Evolutionary conservation across 2,113 vertebrate species (phyloP).

Genomic region (Haemorhous mexicanus): DNA sequence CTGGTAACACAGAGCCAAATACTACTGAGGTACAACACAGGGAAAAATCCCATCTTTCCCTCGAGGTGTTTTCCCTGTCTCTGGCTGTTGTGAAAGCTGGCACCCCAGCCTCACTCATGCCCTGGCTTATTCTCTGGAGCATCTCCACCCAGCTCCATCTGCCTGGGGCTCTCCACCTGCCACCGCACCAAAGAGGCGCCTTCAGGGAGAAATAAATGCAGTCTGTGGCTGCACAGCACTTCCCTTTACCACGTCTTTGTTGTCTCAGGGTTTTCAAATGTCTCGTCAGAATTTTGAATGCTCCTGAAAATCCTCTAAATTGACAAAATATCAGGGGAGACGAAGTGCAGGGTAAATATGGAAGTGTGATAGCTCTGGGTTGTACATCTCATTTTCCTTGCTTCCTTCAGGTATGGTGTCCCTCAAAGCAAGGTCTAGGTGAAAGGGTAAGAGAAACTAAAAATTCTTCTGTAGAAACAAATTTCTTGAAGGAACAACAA

Average conservation of each 20-base stretch:
- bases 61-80: background rate
- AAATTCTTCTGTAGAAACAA: background rate
- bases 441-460: background rate
- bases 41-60: background rate
- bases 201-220: background rate
- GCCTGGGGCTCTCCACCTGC: background rate
- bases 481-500: background rate
- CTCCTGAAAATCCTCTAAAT: background rate
- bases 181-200: background rate
- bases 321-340: background rate
- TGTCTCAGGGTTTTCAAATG: background rate
- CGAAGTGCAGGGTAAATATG: background rate
- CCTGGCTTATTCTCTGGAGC: background rate
- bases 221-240: background rate
- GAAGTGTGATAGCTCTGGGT: background rate
- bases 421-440: background rate
- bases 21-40: background rate
- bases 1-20: background rate
- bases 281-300: background rate
- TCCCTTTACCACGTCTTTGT: background rate
- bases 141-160: background rate
- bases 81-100: background rate
- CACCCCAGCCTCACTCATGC: background rate
- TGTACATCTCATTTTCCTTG: background rate
- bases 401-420: background rate